These are phyloP conservation scores for Zosterops hypoxanthus DNA, from an alignment of 2,113 vertebrate species.

Conservation along the genomic window DNA sequence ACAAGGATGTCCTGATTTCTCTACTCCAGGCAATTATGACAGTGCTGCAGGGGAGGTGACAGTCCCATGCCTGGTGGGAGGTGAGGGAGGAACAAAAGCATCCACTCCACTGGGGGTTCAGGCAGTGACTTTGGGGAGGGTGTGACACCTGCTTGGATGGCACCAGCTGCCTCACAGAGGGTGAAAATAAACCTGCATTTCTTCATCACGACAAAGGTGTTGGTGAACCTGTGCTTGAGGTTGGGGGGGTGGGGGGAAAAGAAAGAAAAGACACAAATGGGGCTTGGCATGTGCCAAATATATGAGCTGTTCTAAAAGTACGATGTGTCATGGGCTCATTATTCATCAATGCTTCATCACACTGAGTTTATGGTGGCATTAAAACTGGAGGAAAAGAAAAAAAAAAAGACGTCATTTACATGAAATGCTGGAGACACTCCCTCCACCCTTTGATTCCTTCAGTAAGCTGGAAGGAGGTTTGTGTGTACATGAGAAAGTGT, in stretches of 20 bases:
- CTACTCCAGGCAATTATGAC: rapidly evolving
- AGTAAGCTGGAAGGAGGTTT: slow-evolving; percentile 66
- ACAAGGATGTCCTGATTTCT: neutral
- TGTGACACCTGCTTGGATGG: rapidly evolving
- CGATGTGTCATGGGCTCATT: slow-evolving; percentile 34
- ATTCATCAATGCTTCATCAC: slow-evolving; percentile 62
- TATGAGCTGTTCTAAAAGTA: slow-evolving; percentile 30
- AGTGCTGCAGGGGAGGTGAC: neutral
- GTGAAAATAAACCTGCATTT: neutral
- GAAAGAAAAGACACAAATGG: neutral
- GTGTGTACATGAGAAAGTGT: slow-evolving; percentile 55
- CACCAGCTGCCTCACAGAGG: neutral
- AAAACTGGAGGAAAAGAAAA: slow-evolving; percentile 54
- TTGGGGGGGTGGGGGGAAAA: rapidly evolving
- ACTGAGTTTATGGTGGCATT: slow-evolving; percentile 60
- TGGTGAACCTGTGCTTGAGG: neutral
- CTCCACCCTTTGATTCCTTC: slow-evolving; percentile 65
- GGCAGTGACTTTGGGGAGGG: neutral
- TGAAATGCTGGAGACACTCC: slow-evolving; percentile 60
- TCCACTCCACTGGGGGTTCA: rapidly evolving
- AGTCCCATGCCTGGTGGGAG: neutral
- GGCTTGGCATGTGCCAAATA: neutral
- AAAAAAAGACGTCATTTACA: slow-evolving; percentile 62
- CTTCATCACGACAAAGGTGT: neutral
- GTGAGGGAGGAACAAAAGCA: neutral